These are phyloP conservation scores for Drosophila oshimai DNA, from an alignment of 1,140 invertebrate species.

Conservation along the genomic window DNA sequence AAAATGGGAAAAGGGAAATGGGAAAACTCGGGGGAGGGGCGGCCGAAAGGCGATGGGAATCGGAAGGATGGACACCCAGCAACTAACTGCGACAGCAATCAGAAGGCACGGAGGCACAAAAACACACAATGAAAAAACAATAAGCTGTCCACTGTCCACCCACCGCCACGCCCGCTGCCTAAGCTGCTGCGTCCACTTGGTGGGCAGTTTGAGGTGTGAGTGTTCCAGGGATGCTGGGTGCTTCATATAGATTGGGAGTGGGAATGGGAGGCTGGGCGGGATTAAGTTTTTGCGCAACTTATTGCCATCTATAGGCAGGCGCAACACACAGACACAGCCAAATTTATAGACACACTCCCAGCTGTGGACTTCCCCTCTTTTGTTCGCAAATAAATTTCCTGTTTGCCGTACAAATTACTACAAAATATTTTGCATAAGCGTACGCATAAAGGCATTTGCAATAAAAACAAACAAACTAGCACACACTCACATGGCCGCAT, in stretches of 20 bases:
- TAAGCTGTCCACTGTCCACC: slow-evolving; percentile 45
- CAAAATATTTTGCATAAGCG: slow-evolving; percentile 76
- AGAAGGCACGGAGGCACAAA: slow-evolving; percentile 58
- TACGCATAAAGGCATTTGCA: slow-evolving; percentile 67
- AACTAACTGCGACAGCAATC: slow-evolving; percentile 71
- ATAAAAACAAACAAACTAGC: slow-evolving; percentile 63
- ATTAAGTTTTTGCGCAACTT: slow-evolving; percentile 74
- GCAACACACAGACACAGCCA: not conserved
- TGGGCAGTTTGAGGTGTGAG: slow-evolving; percentile 40
- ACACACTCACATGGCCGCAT: slow-evolving; percentile 8
- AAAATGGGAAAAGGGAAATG: no score
- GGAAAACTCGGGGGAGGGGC: not conserved
- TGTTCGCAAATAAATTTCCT: slow-evolving; percentile 59
- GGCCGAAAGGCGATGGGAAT: slow-evolving; percentile 5
- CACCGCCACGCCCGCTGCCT: not conserved
- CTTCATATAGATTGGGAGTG: no score
- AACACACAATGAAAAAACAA: slow-evolving; percentile 69
- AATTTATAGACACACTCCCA: slow-evolving; percentile 64
- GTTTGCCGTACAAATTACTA: slow-evolving; percentile 67
- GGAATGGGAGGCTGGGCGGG: slow-evolving; percentile 21
- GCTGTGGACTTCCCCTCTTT: slow-evolving; percentile 10
- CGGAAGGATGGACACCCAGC: slow-evolving; percentile 23
- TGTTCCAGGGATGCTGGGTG: slow-evolving; percentile 28
- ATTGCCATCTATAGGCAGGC: slow-evolving; percentile 63
- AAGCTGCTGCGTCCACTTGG: slow-evolving; percentile 2